A percentile compares a stretch with the other conserved stretches of the same genome.
phyloP scores from a whole-genome alignment of 2,888 invertebrate genomes.

The Eupithecia tripunctaria region DNA sequence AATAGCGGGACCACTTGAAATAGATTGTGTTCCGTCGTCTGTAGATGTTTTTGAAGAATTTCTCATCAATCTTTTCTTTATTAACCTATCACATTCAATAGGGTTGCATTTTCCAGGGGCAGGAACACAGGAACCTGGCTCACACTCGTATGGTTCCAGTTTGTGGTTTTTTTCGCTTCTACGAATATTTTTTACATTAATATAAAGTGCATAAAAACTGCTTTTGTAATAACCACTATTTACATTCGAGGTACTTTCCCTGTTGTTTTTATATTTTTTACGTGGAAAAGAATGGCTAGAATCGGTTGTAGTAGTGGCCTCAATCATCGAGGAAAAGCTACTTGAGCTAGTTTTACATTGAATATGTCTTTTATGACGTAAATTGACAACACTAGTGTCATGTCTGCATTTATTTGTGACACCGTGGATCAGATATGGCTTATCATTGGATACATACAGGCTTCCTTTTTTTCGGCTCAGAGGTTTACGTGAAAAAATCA shows the following conservation, averaged over 20 bases:
- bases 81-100: constrained; percentile 48
- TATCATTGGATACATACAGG: neutral
- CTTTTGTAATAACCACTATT: constrained; percentile 23
- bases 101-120: constrained; percentile 35
- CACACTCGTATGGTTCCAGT: constrained; percentile 40
- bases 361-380: constrained; percentile 8
- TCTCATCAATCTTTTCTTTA: constrained; percentile 27
- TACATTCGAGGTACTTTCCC: neutral
- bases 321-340: constrained; percentile 17
- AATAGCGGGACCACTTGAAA: constrained; percentile 26
- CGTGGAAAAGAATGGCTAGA: constrained; percentile 3
- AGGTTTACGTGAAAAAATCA: neutral
- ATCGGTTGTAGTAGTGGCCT: constrained; percentile 7
- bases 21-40: constrained; percentile 35
- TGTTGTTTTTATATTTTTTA: constrained; percentile 1
- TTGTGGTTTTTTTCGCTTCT: constrained; percentile 22
- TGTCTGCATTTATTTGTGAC: neutral
- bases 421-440: neutral
- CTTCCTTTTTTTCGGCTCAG: neutral
- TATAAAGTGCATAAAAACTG: constrained; percentile 37
- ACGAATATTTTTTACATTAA: constrained; percentile 29
- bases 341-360: constrained; percentile 15
- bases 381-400: neutral
- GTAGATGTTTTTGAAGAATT: constrained; percentile 36
- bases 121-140: constrained; percentile 8